Evolutionary conservation across 2,888 invertebrate species (phyloP), one percentile per base, ranked within the genome.

Genomic region (Gymnocheta viridis): DNA sequence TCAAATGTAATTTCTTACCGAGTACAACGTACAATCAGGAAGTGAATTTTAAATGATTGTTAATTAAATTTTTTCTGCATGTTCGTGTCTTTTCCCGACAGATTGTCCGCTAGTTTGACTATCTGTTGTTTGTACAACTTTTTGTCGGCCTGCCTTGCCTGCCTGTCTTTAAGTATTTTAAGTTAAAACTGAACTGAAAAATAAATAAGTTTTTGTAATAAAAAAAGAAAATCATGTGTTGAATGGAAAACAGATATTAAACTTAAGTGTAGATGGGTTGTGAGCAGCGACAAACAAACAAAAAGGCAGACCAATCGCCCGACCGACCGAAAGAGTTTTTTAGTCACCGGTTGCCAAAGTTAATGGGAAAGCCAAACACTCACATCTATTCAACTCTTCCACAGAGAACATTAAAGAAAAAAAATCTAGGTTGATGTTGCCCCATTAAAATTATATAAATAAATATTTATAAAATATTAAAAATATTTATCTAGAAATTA

Each of bases 1-100:
- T 73, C 24, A 66, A 38, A 60, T 54, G 54, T 51, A 62, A 64
- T 79, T 79, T 72, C 58, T 79, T 76, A 72, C n/a, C n/a, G n/a
- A n/a, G n/a, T n/a, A n/a, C n/a, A n/a, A n/a, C n/a, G n/a, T n/a
- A n/a, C 80, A 80, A 84, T 81, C 80, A 84, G 80, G 84, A 84
- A 84, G 72, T 84, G 84, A 84, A 84, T 84, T 77, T 81, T 67
- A 84, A 84, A 84, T 81, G 81, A 56, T 77, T 67, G 67, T 72
- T 72, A 72, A 58, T 67, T 66, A 72, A 64, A 24, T 6, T 22
- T 22, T 76, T 56, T 51, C 14, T 2, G n/a, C 32, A 22, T 29
- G 32, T 38, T 41, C 64, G 12, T 27, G 76, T 58, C 9, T 58
- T 47, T 38, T 35, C 27, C 14, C 41, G 6, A 56, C 56, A 35